These are phyloP conservation scores for Picus viridis DNA, from an alignment of 2,797 vertebrate genomes.

Conservation along the genomic window DNA sequence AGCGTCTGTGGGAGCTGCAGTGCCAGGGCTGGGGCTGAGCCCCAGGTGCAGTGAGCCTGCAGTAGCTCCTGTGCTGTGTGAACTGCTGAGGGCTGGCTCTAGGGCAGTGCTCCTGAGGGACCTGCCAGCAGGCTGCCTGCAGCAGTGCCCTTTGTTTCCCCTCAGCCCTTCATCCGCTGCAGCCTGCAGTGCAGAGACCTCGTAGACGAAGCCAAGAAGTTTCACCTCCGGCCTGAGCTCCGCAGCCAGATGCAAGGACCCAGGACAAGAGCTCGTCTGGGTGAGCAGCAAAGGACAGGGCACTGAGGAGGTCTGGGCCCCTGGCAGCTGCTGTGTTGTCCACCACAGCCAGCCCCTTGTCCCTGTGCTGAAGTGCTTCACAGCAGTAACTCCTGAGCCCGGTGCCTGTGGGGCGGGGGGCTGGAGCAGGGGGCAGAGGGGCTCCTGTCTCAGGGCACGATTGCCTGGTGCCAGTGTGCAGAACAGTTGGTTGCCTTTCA, in stretches of 20 bases:
- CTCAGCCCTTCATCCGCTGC: constrained; percentile 93
- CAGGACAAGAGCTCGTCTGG: constrained; percentile 93
- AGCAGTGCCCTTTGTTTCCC: constrained; percentile 37
- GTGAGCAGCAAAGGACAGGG: constrained; percentile 67
- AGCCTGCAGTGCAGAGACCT: constrained; percentile 97
- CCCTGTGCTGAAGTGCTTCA: not conserved
- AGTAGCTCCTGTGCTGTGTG: not conserved
- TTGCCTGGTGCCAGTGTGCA: not conserved
- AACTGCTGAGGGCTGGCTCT: not conserved
- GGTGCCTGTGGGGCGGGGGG: not conserved
- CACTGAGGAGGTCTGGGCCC: not conserved
- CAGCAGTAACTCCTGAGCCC: not conserved
- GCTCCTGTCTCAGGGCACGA: not conserved
- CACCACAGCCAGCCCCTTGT: not conserved
- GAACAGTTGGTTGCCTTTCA: not conserved
- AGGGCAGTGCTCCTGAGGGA: constrained; percentile 6
- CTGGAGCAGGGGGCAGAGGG: not conserved
- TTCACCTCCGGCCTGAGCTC: constrained; percentile 95
- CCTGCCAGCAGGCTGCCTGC: constrained; percentile 16
- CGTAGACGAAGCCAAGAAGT: constrained; percentile 99
- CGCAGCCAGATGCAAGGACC: constrained; percentile 98
- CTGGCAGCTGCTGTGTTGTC: not conserved
- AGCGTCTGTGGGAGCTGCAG: not conserved
- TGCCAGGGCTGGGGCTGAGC: not conserved
- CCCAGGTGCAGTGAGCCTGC: not conserved